Conservation (phyloP, 2,113 vertebrate species). For the Corythornis madagascariensis region DNA sequence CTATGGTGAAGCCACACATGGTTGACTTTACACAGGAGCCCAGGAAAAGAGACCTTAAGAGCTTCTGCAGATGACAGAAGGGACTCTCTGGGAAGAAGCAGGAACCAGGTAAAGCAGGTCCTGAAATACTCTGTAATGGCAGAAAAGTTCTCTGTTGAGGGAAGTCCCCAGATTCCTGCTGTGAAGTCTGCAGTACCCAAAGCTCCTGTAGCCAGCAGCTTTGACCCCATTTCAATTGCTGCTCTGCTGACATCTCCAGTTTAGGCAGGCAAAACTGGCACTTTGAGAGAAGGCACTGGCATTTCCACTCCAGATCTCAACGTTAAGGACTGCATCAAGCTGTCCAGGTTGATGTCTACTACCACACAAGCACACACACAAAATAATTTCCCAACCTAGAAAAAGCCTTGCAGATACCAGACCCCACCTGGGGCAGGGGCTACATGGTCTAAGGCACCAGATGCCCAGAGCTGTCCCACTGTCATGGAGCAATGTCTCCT, state of each 20-base stretch:
- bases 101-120: not conserved
- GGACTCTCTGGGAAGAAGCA: not conserved
- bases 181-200: not conserved
- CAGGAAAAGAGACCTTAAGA: not conserved
- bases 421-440: not conserved
- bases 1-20: not conserved
- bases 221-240: not conserved
- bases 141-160: not conserved
- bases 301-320: not conserved
- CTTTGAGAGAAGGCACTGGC: not conserved
- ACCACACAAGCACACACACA: too few relatives aligned
- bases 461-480: not conserved
- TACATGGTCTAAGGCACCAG: fast-evolving
- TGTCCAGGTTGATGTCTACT: not conserved
- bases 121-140: fast-evolving
- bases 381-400: not conserved
- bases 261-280: not conserved
- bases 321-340: not conserved
- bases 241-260: not conserved
- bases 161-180: not conserved
- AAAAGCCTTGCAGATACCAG: not conserved
- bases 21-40: not conserved
- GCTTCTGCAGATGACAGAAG: not conserved
- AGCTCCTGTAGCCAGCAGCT: not conserved
- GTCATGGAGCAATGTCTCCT: not conserved